Evolutionary conservation across 2,797 vertebrate species (phyloP), one percentile per base, ranked within the genome.

Genomic region (Leucoraja ocellata): DNA sequence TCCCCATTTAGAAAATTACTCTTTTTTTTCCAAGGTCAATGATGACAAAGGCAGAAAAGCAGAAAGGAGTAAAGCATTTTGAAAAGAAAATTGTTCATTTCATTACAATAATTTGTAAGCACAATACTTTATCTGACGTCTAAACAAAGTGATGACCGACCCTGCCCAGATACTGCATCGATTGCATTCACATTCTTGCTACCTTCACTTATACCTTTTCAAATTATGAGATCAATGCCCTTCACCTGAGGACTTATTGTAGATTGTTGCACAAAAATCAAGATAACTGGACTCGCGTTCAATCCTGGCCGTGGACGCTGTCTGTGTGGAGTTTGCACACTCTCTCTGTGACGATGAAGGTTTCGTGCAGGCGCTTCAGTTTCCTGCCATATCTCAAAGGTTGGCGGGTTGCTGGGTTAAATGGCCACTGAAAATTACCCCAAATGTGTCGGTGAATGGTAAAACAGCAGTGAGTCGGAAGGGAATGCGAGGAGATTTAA

Each of bases 251-350:
- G 23, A 68, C 14, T 86, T 86, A 86, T 86, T 28, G 58, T 28
- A 63, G 25, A 36, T 88, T 4, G 84, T 68, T 88, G 21, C 84
- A 88, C 63, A 88, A 88, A 88, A 32, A 88, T 88, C 16, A 36
- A 36, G n/a, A 88, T 68, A 18, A 88, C 14, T 68, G n/a, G 7
- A 36, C 84, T 23, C 71, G 0, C 1, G 71, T 21, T 74, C 71
- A 74, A 74, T 74, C 18, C 71, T 25, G 4, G 23, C 71, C 71
- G 4, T 23, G 21, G 71, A 4, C 25, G 71, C 13, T 74, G 71
- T 7, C 18, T 74, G 71, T 23, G 18, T 74, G 18, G 21, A 21
- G 18, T 23, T 74, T 74, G 71, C 18, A 74, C 71, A 6, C 25
- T 21, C 71, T 74, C 71, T 6, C 21, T 21, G 16, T 21, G 71